Base-by-base conservation (phyloP, 2,797 vertebrate genomes). In the Adrianichthys oophorus region DNA sequence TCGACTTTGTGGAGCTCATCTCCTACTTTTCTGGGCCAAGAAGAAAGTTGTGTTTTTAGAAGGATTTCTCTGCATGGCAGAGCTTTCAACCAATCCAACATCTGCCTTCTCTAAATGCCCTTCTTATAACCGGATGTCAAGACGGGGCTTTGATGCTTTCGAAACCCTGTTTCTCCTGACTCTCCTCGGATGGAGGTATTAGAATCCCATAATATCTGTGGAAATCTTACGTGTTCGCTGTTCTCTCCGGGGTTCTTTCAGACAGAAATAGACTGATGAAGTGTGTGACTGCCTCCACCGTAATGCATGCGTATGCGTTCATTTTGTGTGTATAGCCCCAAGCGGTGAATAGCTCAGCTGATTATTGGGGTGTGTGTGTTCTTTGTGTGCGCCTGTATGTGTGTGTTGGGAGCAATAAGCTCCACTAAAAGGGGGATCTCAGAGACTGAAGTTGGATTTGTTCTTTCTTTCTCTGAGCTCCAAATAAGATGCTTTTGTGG, bases 251-350 rank as follows among this genome's bases (percentile, higher is more conserved):
- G 68, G 66, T 67, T 70, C 70, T 83, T 78, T 69, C 69, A 83
- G 79, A 87, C 86, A 85, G 84, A 80, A 90, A 90, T 89, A 90
- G 87, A 86, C 63, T 70, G 82, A 84, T 74, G 70, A 84, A 87
- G 81, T 86, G 86, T 87, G 83, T 74, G 85, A 80, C 77, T 84
- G 75, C 80, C 82, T 86, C 84, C 76, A 83, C 73, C 76, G 75
- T 84, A 87, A 90, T 90, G n/a, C n/a, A n/a, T 88, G 85, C 62
- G 65, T 85, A 90, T 90, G 74, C 37, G 17, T 84, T 80, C 76
- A 80, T 86, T 90, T 74, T 83, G 70, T 76, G 75, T 51, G 69
- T 63, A 80, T 65, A 81, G 77, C 82, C 79, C 59, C 4, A 59
- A 84, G 72, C 72, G 23, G 67, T 85, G 88, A 90, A 89, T 88